Percentiles rank a stretch among this genome's conserved stretches.
These are phyloP conservation scores for Sylvietta virens DNA, from an alignment of 2,113 vertebrate genomes.

Conservation along the genomic window DNA sequence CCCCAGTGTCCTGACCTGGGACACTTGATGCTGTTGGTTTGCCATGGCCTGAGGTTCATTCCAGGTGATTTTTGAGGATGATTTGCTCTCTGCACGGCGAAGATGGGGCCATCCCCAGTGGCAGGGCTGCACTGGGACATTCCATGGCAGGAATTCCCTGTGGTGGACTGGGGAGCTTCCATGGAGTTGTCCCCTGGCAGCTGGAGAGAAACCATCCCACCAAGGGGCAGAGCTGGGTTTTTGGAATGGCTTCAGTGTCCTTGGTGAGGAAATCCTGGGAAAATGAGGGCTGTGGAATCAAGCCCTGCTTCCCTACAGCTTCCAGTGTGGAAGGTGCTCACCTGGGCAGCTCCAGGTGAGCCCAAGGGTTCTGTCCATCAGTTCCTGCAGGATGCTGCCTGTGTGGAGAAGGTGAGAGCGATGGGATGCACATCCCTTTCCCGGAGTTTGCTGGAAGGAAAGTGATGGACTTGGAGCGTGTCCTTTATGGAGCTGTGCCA, in stretches of 20 bases:
- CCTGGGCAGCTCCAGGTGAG: neutral
- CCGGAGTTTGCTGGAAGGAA: neutral
- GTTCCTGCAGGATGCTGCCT: neutral
- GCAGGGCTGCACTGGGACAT: neutral
- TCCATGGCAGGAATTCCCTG: neutral
- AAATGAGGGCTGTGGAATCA: neutral
- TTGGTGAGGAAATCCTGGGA: neutral
- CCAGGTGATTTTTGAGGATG: neutral
- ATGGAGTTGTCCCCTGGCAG: neutral
- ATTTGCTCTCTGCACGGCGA: neutral
- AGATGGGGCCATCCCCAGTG: neutral
- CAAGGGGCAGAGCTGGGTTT: fast-evolving
- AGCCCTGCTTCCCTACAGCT: neutral
- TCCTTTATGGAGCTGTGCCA: neutral
- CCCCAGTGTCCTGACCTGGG: neutral
- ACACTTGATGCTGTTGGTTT: fast-evolving
- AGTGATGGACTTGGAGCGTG: fast-evolving
- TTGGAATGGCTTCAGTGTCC: neutral
- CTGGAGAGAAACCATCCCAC: neutral
- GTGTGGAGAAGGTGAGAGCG: fast-evolving
- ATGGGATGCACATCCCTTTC: neutral
- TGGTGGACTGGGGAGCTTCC: neutral
- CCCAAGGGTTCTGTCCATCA: neutral
- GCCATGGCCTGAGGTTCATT: fast-evolving
- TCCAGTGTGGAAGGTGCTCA: neutral